Evolutionary conservation across 64 coral and sea anemone species (phyloP), one percentile per base, ranked within the genome.

Genomic region (Hydrozoanthus tunicans): DNA sequence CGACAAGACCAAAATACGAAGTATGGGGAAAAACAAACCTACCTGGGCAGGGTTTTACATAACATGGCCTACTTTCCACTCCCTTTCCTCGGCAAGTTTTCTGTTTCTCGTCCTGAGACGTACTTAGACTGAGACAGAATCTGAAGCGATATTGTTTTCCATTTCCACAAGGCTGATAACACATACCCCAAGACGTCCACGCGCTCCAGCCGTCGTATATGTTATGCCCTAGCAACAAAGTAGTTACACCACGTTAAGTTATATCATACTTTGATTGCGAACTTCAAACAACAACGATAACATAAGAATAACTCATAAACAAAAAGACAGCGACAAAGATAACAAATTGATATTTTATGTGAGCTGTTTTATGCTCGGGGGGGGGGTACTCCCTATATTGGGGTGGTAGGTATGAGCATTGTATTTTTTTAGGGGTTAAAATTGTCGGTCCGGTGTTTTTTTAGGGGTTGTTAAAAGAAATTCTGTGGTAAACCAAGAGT

Each of bases 131-230:
- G 7, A 91, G 79, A 92, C 95, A 96, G 23, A 92, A 96, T 58
- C 95, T 91, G 73, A 83, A 96, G 17, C 95, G 82, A 32, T 90
- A 93, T 58, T 92, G 89, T 60, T 90, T 91, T 11, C 95, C 95
- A 12, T 92, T 43, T 5, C 95, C 95, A 64, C 95, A 96, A 9
- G 92, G 81, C 15, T 82, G 76, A 11, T 73, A 84, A 92, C 95
- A 96, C 68, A 94, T 57, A 26, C 89, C 81, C 95, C 95, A 96
- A 4, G 74, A 72, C 0, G 95, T 94, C 95, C 95, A 96, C 3
- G 70, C 51, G 60, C 95, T 94, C 95, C 95, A 96, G 4, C 90
- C 92, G 43, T 89, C 92, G 81, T 96, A 89, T 63, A 82, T 89
- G 3, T 53, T 69, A 12, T 80, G 86, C 1, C 95, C 95, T 96